A percentile compares a stretch with the other conserved stretches of the same genome.
Evolutionary conservation across 2,797 vertebrate species (phyloP).

Genomic region (Sebastes vulpes): DNA sequence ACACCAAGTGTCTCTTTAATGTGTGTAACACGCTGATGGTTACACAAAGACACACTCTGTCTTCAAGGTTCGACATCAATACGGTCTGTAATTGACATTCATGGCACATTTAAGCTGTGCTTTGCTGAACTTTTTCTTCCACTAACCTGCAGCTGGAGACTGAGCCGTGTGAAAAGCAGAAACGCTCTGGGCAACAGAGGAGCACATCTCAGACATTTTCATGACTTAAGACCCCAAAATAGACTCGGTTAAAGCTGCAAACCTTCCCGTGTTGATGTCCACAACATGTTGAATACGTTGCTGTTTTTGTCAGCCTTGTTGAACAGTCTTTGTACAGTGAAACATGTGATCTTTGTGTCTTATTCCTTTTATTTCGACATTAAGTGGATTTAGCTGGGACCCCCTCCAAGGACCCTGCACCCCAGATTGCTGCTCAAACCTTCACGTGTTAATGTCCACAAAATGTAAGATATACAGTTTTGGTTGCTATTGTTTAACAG

Average conservation of each 20-base stretch:
- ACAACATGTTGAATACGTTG: background rate
- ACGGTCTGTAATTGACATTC: conserved; percentile 46
- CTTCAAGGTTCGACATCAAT: conserved; percentile 16
- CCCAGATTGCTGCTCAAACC: too few relatives aligned
- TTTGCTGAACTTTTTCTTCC: conserved; percentile 31
- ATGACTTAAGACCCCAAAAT: background rate
- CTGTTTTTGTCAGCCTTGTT: background rate
- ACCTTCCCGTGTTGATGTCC: background rate
- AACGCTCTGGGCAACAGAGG: conserved; percentile 3
- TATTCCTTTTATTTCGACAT: background rate
- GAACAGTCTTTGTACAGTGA: background rate
- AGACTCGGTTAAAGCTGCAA: background rate
- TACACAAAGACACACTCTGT: conserved; percentile 8
- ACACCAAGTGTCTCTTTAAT: background rate
- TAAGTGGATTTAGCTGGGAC: background rate
- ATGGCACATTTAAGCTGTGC: conserved; percentile 33
- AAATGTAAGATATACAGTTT: too few relatives aligned
- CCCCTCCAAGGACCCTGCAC: too few relatives aligned
- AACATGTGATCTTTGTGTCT: background rate
- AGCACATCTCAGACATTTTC: background rate
- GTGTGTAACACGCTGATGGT: background rate
- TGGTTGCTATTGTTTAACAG: too few relatives aligned
- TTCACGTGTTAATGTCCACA: too few relatives aligned
- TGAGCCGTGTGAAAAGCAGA: background rate
- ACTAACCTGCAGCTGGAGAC: conserved; percentile 28